Conservation (phyloP, 2,113 vertebrate species). For the Galeopterus variegatus region DNA sequence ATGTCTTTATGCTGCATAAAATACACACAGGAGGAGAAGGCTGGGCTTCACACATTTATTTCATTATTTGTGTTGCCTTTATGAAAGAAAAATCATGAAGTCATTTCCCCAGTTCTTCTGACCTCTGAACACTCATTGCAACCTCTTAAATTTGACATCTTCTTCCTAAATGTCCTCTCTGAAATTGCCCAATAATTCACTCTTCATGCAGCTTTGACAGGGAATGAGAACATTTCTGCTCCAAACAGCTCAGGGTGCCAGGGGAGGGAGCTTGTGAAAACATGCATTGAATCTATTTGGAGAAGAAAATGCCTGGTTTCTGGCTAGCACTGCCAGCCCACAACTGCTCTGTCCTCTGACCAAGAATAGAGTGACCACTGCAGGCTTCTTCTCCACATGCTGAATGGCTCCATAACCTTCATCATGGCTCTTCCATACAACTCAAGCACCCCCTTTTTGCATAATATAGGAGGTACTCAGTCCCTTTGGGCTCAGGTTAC, state of each 20-base stretch:
- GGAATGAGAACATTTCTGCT: background rate
- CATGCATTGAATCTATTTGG: rapidly evolving
- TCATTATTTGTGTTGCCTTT: constrained; percentile 8
- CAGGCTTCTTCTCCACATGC: rapidly evolving
- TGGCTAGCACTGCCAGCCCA: rapidly evolving
- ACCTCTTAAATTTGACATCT: constrained; percentile 61
- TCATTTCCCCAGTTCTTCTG: background rate
- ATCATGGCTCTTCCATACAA: rapidly evolving
- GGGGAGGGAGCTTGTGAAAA: rapidly evolving
- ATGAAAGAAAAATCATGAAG: background rate
- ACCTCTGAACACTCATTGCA: constrained; percentile 6
- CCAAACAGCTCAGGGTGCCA: background rate
- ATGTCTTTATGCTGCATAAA: constrained; percentile 68
- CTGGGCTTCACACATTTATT: background rate
- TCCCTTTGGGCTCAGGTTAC: no score
- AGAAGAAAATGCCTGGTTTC: background rate
- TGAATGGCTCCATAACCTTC: rapidly evolving
- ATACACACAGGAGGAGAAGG: constrained; percentile 54
- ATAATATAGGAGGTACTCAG: no score
- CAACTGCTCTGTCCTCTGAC: rapidly evolving
- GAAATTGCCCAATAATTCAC: background rate
- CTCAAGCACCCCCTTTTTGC: rapidly evolving
- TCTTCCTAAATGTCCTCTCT: constrained; percentile 56
- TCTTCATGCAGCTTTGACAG: background rate
- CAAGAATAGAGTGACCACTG: rapidly evolving